Evolutionary conservation across 2,113 vertebrate genomes (phyloP).

Genomic region (human (Homo sapiens)): DNA sequence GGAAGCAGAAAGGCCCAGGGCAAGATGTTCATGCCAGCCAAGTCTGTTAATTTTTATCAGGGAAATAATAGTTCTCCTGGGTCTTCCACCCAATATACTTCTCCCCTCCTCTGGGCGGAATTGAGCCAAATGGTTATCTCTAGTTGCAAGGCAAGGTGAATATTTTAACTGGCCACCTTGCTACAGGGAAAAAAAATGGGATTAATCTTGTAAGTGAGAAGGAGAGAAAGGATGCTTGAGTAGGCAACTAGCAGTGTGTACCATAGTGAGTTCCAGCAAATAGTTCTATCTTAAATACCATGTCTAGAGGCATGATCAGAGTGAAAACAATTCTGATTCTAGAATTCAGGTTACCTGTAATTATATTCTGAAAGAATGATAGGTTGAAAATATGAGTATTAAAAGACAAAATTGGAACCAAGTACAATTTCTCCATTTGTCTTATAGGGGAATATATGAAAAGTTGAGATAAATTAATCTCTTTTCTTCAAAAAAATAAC

Average conservation of each 20-base stretch:
- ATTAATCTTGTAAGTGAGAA: neutral
- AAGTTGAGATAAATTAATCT: neutral
- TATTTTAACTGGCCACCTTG: neutral
- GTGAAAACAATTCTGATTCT: neutral
- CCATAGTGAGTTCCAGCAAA: neutral
- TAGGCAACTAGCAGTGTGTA: neutral
- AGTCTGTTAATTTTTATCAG: neutral
- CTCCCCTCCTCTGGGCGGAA: neutral
- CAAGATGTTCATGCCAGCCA: neutral
- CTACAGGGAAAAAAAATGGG: neutral
- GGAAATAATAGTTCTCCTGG: neutral
- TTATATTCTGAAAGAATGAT: neutral
- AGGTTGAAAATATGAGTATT: neutral
- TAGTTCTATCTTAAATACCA: neutral
- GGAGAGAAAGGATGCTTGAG: neutral
- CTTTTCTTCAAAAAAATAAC: conserved; percentile 21
- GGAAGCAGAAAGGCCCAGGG: neutral
- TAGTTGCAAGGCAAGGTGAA: neutral
- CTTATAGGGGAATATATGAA: neutral
- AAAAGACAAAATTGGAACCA: neutral
- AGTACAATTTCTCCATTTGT: neutral
- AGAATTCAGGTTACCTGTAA: neutral
- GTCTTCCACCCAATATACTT: neutral
- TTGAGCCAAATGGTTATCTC: neutral
- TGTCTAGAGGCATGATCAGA: neutral